Conservation (phyloP, 2,888 invertebrate genomes). For the Serrognathus titanus region DNA sequence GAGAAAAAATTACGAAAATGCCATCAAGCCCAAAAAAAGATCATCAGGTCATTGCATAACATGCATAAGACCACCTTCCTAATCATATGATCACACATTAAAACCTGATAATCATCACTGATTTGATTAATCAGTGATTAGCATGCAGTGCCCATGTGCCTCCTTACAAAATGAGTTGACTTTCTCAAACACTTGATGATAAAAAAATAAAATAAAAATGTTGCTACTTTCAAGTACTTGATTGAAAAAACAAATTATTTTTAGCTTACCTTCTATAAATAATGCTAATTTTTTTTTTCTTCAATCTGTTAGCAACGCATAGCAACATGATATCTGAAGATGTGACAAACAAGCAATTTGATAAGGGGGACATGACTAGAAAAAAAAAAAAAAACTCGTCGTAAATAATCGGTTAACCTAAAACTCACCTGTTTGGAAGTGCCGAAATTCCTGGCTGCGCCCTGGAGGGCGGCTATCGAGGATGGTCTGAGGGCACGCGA, state of each 20-base stretch:
- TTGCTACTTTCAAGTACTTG: not conserved
- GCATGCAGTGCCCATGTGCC: not conserved
- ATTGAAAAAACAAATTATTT: not conserved
- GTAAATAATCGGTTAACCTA: not conserved
- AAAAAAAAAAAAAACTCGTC: not conserved
- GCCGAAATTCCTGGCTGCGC: conserved; percentile 25
- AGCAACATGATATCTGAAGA: no score
- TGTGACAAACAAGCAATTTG: not conserved
- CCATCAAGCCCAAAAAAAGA: not conserved
- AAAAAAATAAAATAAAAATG: not conserved
- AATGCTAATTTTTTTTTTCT: conserved; percentile 3
- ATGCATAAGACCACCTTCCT: not conserved
- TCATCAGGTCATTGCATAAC: conserved; percentile 9
- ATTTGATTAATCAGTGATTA: no score
- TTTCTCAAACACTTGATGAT: no score
- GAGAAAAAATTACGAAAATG: conserved; percentile 11
- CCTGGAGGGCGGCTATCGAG: conserved; percentile 19
- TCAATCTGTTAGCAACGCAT: no score
- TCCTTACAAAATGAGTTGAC: not conserved
- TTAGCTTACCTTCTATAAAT: conserved; percentile 2
- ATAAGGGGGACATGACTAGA: not conserved
- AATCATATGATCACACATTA: not conserved
- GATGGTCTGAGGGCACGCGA: conserved; percentile 26
- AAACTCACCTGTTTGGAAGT: conserved; percentile 22
- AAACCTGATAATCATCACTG: not conserved